Evolutionary conservation across 2,797 vertebrate genomes (phyloP).

Genomic region (Anomalospiza imberbis): DNA sequence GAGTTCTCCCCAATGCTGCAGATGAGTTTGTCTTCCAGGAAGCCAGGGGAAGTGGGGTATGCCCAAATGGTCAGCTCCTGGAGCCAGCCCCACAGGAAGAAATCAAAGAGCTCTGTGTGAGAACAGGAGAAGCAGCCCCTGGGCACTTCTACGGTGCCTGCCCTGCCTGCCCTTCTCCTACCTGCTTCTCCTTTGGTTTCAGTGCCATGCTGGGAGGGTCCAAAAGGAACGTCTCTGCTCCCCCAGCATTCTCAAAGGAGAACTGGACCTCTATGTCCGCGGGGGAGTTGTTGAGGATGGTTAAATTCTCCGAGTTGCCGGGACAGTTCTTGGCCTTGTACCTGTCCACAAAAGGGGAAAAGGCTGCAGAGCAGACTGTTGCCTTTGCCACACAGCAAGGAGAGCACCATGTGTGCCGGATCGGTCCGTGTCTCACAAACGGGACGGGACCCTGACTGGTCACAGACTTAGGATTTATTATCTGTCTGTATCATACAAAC

Average conservation of each 20-base stretch:
- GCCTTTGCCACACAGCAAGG: rapidly evolving
- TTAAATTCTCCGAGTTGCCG: conserved; percentile 82
- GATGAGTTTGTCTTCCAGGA: conserved; percentile 83
- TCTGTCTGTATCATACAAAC: too few relatives aligned
- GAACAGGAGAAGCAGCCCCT: not conserved
- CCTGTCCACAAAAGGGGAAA: conserved; percentile 65
- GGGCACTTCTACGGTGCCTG: rapidly evolving
- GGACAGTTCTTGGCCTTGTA: conserved; percentile 82
- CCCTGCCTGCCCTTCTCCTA: not conserved
- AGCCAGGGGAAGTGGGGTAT: conserved; percentile 83
- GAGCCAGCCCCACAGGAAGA: not conserved
- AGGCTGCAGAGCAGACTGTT: not conserved
- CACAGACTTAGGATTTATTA: too few relatives aligned
- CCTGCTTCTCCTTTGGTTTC: conserved; percentile 79
- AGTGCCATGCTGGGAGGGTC: conserved; percentile 85
- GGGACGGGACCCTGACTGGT: too few relatives aligned
- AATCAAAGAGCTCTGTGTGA: not conserved
- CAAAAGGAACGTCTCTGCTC: conserved; percentile 83
- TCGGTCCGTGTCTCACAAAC: too few relatives aligned
- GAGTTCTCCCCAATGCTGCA: conserved; percentile 86
- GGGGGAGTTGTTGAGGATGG: conserved; percentile 82
- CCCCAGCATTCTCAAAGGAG: conserved; percentile 80
- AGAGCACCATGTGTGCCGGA: not conserved
- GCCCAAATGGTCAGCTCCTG: conserved; percentile 88
- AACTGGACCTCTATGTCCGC: conserved; percentile 81